phyloP scores from a whole-genome alignment of 2,888 invertebrate genomes.

The Quadroppia sp. region DNA sequence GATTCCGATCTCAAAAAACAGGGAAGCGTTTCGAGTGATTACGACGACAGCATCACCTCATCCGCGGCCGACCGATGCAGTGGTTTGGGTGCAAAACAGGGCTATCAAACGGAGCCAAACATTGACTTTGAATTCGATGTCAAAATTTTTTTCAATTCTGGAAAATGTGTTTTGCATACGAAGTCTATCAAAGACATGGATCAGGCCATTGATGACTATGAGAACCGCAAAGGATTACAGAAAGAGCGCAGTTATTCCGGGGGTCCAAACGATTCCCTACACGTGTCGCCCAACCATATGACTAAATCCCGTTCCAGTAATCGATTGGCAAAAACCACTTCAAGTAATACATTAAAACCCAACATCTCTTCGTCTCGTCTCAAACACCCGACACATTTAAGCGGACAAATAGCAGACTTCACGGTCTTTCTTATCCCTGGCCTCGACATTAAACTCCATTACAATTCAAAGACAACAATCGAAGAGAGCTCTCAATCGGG shows the following conservation, averaged over 20 bases:
- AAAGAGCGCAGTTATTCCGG: slow-evolving; percentile 68
- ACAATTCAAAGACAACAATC: slow-evolving; percentile 66
- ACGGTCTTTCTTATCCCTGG: slow-evolving; percentile 89
- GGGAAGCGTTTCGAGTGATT: slow-evolving; percentile 10
- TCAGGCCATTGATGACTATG: slow-evolving; percentile 59
- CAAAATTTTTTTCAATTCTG: slow-evolving; percentile 91
- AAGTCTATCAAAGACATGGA: no score
- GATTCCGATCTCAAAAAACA: slow-evolving; percentile 11
- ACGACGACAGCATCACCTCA: background rate
- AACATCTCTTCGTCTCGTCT: slow-evolving; percentile 47
- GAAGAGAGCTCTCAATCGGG: background rate
- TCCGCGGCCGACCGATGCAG: slow-evolving; percentile 9
- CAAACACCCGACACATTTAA: slow-evolving; percentile 45
- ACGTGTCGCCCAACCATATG: slow-evolving; percentile 18
- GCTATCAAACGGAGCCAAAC: slow-evolving; percentile 65
- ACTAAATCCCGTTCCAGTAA: slow-evolving; percentile 37
- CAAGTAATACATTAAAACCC: slow-evolving; percentile 44
- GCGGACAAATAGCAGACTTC: slow-evolving; percentile 56
- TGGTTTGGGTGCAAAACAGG: slow-evolving; percentile 42
- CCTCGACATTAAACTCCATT: slow-evolving; percentile 80
- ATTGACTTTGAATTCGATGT: slow-evolving; percentile 94
- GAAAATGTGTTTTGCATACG: slow-evolving; percentile 93
- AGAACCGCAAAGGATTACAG: slow-evolving; percentile 61
- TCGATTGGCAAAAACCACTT: slow-evolving; percentile 23
- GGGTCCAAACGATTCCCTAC: slow-evolving; percentile 58